phyloP scores from a whole-genome alignment of 2,888 invertebrate genomes.

The Candidula unifasciata region DNA sequence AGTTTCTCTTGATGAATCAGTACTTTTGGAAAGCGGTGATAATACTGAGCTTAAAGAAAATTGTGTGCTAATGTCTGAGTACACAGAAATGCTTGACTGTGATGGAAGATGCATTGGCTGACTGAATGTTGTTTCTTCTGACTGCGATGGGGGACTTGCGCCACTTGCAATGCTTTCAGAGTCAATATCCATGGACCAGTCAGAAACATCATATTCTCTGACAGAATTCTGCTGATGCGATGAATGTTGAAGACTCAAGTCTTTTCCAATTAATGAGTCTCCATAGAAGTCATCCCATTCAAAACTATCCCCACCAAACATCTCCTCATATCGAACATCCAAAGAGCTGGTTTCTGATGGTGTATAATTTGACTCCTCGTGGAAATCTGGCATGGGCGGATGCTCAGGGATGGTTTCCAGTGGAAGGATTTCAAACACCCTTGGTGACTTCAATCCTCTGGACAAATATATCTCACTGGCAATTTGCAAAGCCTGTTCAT shows the following conservation, averaged over 20 bases:
- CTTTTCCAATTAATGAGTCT: constrained; percentile 66
- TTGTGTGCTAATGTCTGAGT: not conserved
- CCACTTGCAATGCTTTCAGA: constrained; percentile 49
- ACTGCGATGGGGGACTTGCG: constrained; percentile 42
- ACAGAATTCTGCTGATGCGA: constrained; percentile 29
- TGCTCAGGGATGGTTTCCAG: constrained; percentile 69
- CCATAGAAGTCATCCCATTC: constrained; percentile 74
- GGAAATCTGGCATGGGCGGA: constrained; percentile 39
- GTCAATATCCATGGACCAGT: constrained; percentile 56
- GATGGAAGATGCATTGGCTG: constrained; percentile 4
- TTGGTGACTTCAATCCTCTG: constrained; percentile 63
- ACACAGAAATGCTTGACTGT: not conserved
- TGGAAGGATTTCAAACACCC: constrained; percentile 60
- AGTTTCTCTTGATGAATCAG: not conserved
- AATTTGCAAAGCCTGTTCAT: constrained; percentile 55
- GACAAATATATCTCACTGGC: constrained; percentile 70
- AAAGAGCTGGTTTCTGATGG: constrained; percentile 60
- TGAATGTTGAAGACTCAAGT: constrained; percentile 38
- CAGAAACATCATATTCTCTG: constrained; percentile 51
- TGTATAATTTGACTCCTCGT: constrained; percentile 38
- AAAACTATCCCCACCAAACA: constrained; percentile 62
- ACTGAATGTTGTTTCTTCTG: not conserved
- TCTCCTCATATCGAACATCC: constrained; percentile 63
- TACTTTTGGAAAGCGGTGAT: not conserved
- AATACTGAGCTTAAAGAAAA: not conserved